phyloP scores from a whole-genome alignment of 2,888 invertebrate species.

The Thalpophila matura region DNA sequence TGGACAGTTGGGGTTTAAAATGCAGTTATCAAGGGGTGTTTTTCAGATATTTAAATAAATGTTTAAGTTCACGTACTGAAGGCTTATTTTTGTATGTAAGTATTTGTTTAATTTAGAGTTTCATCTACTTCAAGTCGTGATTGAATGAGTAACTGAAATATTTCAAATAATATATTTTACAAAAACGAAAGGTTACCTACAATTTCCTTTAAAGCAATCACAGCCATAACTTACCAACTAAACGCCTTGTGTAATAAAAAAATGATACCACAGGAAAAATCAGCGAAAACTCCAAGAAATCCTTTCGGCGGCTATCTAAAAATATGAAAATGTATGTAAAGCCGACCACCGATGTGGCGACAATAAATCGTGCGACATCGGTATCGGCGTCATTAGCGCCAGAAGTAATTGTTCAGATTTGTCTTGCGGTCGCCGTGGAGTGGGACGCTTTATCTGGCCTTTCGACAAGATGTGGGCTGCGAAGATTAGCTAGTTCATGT shows the following conservation, averaged over 20 bases:
- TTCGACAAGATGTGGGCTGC: conserved; percentile 78
- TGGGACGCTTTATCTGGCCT: conserved; percentile 76
- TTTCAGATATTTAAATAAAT: no score
- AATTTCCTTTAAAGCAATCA: not conserved
- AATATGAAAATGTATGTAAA: conserved; percentile 88
- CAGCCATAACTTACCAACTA: conserved; percentile 41
- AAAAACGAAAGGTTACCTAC: not conserved
- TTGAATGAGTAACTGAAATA: no score
- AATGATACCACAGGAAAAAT: conserved; percentile 50
- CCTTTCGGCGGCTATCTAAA: conserved; percentile 77
- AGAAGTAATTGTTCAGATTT: conserved; percentile 86
- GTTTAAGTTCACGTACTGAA: not conserved
- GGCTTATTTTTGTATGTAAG: not conserved
- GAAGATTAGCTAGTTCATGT: conserved; percentile 52
- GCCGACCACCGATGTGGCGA: conserved; percentile 79
- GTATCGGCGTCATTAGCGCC: conserved; percentile 85
- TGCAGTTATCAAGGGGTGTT: conserved; percentile 31
- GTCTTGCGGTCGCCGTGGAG: conserved; percentile 76
- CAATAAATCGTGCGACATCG: conserved; percentile 84
- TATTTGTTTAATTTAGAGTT: not conserved
- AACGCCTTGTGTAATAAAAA: conserved; percentile 46
- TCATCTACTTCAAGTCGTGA: not conserved
- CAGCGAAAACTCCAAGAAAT: conserved; percentile 65
- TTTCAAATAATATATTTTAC: not conserved
- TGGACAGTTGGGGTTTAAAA: conserved; percentile 49